Evolutionary conservation across 2,888 invertebrate genomes (phyloP).

Genomic region (Hydraecia micacea): DNA sequence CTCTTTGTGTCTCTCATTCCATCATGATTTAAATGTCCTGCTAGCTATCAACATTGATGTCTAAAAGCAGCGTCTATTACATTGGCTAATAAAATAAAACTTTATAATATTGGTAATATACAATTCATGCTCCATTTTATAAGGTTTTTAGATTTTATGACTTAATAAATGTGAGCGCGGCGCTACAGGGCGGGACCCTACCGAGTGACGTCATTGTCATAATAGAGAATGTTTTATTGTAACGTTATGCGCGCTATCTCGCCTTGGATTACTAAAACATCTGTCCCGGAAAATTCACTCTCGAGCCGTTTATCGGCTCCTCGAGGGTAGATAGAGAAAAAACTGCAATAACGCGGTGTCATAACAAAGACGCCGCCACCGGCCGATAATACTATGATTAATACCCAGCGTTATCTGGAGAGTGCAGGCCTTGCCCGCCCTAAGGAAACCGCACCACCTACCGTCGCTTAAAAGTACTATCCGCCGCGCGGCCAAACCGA

Average conservation of each 20-base stretch:
- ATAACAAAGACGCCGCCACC: constrained; percentile 89
- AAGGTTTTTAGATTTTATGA: constrained; percentile 59
- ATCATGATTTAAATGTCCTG: background rate
- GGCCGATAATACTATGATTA: constrained; percentile 90
- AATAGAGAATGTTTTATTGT: constrained; percentile 85
- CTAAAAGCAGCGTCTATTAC: constrained; percentile 15
- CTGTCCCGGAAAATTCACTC: constrained; percentile 90
- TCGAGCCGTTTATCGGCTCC: constrained; percentile 84
- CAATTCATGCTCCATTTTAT: constrained; percentile 56
- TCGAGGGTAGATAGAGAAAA: constrained; percentile 88
- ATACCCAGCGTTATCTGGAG: constrained; percentile 89
- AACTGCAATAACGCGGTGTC: constrained; percentile 90
- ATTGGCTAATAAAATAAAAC: constrained; percentile 41
- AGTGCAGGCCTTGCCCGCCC: constrained; percentile 87
- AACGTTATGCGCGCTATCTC: constrained; percentile 72
- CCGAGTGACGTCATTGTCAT: constrained; percentile 73
- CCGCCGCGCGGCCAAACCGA: constrained; percentile 20
- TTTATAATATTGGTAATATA: constrained; percentile 37
- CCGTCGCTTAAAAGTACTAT: constrained; percentile 63
- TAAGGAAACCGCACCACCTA: constrained; percentile 70
- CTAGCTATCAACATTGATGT: constrained; percentile 23
- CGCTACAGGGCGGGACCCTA: constrained; percentile 62
- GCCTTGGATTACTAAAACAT: constrained; percentile 87
- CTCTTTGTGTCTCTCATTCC: background rate
- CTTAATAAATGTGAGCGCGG: constrained; percentile 55